Conservation (phyloP, 2,888 invertebrate genomes). For the Cerceris rybyensis region DNA sequence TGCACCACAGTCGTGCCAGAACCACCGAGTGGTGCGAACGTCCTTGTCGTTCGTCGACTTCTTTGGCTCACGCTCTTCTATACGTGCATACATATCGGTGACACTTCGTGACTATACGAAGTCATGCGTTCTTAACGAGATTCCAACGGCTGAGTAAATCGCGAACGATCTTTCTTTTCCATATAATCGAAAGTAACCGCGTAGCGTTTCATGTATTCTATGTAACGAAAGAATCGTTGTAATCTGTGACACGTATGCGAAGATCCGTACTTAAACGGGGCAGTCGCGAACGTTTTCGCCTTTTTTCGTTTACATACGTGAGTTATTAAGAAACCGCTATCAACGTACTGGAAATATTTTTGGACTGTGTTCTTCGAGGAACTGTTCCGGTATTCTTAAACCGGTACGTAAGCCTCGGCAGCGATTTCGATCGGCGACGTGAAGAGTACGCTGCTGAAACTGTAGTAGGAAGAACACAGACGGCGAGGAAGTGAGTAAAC, state of each 20-base stretch:
- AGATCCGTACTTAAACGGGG: slow-evolving; percentile 4
- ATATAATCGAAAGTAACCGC: slow-evolving; percentile 1
- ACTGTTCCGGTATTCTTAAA: slow-evolving; percentile 25
- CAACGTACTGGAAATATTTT: slow-evolving; percentile 19
- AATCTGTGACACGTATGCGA: slow-evolving; percentile 43
- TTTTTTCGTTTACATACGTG: slow-evolving; percentile 20
- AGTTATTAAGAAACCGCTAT: background rate
- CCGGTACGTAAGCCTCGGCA: slow-evolving; percentile 49
- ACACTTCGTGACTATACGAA: slow-evolving; percentile 34
- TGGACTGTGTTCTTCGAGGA: background rate
- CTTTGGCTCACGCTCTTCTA: slow-evolving; percentile 10
- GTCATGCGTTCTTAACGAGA: slow-evolving; percentile 6
- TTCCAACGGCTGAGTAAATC: background rate
- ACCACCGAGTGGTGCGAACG: slow-evolving; percentile 61
- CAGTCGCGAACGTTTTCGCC: slow-evolving; percentile 20
- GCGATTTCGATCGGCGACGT: slow-evolving; percentile 51
- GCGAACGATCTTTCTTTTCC: background rate
- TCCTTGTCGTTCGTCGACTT: slow-evolving; percentile 24
- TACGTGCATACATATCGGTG: slow-evolving; percentile 48
- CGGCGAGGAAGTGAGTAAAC: slow-evolving; percentile 69
- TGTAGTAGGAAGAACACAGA: slow-evolving; percentile 30
- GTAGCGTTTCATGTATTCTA: background rate
- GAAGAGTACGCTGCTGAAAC: slow-evolving; percentile 52
- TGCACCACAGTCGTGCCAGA: slow-evolving; percentile 69
- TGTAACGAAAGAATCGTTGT: background rate